These are phyloP conservation scores for Philotrypesis tridentata DNA, from an alignment of 1,140 invertebrate genomes.

Conservation along the genomic window DNA sequence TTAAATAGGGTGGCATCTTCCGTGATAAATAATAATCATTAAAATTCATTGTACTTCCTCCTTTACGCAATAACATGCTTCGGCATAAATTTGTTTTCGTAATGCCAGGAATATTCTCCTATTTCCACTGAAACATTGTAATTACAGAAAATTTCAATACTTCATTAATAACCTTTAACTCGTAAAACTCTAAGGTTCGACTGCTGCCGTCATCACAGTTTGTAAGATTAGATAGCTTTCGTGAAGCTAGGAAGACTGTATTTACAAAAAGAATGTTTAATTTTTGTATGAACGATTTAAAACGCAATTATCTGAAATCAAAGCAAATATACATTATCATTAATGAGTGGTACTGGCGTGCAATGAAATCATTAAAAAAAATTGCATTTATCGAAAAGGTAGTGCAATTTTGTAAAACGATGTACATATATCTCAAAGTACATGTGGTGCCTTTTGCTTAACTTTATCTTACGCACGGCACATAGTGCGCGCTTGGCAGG, in stretches of 20 bases:
- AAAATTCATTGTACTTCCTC: background rate
- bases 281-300: background rate
- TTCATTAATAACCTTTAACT: background rate
- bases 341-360: background rate
- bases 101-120: background rate
- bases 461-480: conserved; percentile 27
- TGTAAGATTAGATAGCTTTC: background rate
- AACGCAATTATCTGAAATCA: background rate
- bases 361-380: conserved; percentile 20
- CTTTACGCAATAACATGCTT: background rate
- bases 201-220: background rate
- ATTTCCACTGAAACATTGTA: background rate
- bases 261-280: background rate
- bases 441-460: conserved; percentile 43
- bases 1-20: background rate
- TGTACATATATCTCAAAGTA: conserved; percentile 42
- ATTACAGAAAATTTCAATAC: background rate
- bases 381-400: background rate
- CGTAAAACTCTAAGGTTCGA: background rate
- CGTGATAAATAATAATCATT: background rate
- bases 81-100: background rate
- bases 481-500: conserved; percentile 56
- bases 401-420: conserved; percentile 22
- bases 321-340: conserved; percentile 9
- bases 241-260: background rate